Evolutionary conservation across 1,140 invertebrate species (phyloP).

Genomic region (Berghia stephanieae): DNA sequence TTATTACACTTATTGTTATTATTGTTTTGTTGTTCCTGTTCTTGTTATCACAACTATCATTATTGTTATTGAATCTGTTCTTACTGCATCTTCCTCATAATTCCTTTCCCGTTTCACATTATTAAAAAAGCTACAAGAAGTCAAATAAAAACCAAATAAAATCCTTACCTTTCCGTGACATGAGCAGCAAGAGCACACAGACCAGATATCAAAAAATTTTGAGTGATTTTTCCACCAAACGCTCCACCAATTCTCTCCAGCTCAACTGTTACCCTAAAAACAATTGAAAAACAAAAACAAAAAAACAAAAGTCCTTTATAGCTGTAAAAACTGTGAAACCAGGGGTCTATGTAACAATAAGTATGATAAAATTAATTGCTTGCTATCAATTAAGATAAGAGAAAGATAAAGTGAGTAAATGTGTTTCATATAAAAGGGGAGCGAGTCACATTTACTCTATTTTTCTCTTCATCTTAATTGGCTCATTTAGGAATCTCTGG

Average conservation of each 20-base stretch:
- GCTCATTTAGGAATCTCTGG: too few species aligned
- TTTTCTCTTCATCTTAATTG: neutral
- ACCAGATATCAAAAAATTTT: conserved; percentile 43
- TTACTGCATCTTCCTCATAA: neutral
- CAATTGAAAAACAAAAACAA: conserved; percentile 12
- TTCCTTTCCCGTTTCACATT: neutral
- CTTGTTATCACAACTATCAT: neutral
- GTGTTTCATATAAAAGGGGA: neutral
- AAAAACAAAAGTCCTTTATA: neutral
- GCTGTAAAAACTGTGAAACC: neutral
- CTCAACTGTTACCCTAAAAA: conserved; percentile 42
- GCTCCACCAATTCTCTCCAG: conserved; percentile 60
- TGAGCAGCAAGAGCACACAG: conserved; percentile 61
- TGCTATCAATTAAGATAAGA: neutral
- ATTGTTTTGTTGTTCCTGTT: neutral
- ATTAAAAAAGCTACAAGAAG: neutral
- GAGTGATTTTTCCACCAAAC: conserved; percentile 61
- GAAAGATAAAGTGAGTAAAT: neutral
- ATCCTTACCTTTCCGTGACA: conserved; percentile 37
- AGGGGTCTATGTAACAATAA: neutral
- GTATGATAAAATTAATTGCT: neutral
- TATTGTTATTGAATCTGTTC: neutral
- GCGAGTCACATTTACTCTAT: neutral
- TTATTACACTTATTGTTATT: neutral
- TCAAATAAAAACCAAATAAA: neutral